Base-by-base conservation (phyloP, 2,888 invertebrate species). In the Clanis bilineata region DNA sequence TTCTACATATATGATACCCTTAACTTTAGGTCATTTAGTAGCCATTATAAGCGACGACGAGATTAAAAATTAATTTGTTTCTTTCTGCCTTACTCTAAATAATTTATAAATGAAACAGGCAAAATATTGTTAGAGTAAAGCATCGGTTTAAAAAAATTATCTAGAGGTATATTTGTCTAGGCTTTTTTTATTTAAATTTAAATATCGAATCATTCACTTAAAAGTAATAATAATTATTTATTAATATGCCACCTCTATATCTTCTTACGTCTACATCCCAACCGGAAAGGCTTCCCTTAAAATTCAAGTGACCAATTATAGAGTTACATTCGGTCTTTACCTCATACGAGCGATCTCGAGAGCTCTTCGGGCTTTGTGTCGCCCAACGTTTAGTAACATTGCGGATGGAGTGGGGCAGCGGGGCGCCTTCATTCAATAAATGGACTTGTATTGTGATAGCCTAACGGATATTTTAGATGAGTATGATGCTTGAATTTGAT, bases 271-370 rank as follows among this genome's bases (percentile, higher is more conserved):
- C 86, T 85, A 70, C 63, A 62, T 36, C 41, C 10, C 64, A 72
- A 82, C 83, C 83, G 84, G 83, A 81, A 86, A 83, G 85, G 85
- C 78, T 77, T 83, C 85, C 81, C 79, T 85, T 81, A 83, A 85
- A 88, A 86, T 78, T 86, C 79, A 87, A 91, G 87, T 85, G 85
- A 87, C 85, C 88, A 89, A 91, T 91, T 91, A 90, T 74, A 73
- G 18, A 51, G 80, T 81, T 77, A 83, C 81, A 79, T 76, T 78
- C 75, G 76, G 80, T 78, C 79, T 78, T 79, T 78, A 77, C 77
- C 72, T 80, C 78, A 79, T 77, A 65, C 60, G 62, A 58, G 67
- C 67, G 68, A 63, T 72, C 74, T 77, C 72, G 66, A 83, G 80
- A 64, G 68, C 74, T 68, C 79, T 80, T 71, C 64, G 72, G 64